Conservation (phyloP, 2,113 vertebrate species). For the Vireo altiloquus region DNA sequence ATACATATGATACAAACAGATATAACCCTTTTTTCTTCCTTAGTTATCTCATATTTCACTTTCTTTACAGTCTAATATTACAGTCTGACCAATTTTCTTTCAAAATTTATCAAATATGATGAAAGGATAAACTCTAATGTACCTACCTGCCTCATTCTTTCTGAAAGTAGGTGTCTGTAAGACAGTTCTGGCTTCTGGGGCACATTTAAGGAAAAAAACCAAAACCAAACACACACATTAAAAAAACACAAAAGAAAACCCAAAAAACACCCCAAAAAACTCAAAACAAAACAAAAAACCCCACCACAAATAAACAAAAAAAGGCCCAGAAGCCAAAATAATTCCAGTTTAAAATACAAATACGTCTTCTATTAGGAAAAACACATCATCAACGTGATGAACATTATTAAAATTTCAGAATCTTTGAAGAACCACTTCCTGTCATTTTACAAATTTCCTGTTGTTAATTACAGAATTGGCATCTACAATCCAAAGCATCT, state of each 20-base stretch:
- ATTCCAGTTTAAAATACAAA: not conserved
- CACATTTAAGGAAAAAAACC: not conserved
- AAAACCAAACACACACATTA: not conserved
- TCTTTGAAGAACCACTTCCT: not conserved
- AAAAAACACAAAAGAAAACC: not conserved
- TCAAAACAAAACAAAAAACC: not conserved
- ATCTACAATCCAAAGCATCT: not conserved
- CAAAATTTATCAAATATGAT: not conserved
- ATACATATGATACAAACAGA: not conserved
- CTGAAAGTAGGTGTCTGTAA: not conserved
- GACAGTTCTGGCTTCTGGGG: not conserved
- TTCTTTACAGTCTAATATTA: not conserved
- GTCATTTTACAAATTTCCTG: not conserved
- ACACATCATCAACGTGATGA: not conserved
- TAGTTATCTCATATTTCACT: not conserved
- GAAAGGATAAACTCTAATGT: not conserved
- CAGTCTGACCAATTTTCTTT: not conserved
- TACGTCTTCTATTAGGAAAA: not conserved
- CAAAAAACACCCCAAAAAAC: not conserved
- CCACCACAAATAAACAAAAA: not conserved
- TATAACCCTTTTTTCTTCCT: fast-evolving
- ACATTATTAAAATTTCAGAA: not conserved
- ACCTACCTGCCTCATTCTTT: not conserved
- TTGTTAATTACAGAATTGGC: not conserved
- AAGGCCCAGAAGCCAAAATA: not conserved